Base-by-base conservation (phyloP, 2,888 invertebrate genomes). In the Magallana nippona region DNA sequence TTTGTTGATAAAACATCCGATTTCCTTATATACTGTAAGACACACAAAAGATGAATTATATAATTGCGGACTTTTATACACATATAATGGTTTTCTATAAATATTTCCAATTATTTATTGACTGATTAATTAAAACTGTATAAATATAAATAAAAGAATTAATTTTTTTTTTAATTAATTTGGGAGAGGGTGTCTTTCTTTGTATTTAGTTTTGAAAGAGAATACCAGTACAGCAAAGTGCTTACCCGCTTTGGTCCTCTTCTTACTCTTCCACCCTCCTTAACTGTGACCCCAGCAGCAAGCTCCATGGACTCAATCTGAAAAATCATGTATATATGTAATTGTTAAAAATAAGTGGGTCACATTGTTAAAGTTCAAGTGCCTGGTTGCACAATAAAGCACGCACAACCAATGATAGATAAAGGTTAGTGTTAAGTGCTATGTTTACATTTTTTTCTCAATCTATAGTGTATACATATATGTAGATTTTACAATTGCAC, bases 231-330 rank as follows among this genome's bases (percentile, higher is more conserved):
- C 8, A 19, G 10, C 19, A 78, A 10, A 15, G 44, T 22, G 88
- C 90, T 86, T 88, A 93, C 93, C 87, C 91, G 89, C 77, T 89
- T 88, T 60, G 93, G 93, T 44, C 94, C 94, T 83, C 90, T 89
- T 87, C 91, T 93, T 32, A 92, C 89, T 32, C 92, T 86, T 15
- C 92, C 92, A 55, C 92, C 92, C 88, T 94, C 93, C 85, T 89
- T 89, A 0, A 93, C 90, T 11, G 89, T 89, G 1, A 94, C 93
- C 8, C 94, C 94, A 17, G 93, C 90, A 11, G 93, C 86, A 32
- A 94, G 86, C 55, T 93, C 93, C 90, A 94, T 94, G 8, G 91
- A 87, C 81, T 94, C 94, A 87, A 94, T 90, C 93, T 93, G 88
- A 10, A 88, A 89, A n/a, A 79, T 13, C 11, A 19, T 19, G 55